These are phyloP conservation scores for Diploptera punctata DNA, from an alignment of 2,888 invertebrate genomes.

Conservation along the genomic window DNA sequence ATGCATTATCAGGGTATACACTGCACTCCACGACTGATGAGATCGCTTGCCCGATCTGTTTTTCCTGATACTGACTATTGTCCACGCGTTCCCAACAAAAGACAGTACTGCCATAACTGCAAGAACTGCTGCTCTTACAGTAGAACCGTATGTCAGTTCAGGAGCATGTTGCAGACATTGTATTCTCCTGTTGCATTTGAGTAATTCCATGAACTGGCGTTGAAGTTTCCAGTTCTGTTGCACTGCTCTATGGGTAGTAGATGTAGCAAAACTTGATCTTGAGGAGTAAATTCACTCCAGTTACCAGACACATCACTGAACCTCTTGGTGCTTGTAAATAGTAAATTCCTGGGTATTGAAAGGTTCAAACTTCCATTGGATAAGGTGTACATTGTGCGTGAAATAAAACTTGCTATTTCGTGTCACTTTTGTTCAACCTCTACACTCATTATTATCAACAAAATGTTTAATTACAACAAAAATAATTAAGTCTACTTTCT, in stretches of 20 bases:
- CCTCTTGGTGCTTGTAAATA: neutral
- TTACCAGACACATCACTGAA: neutral
- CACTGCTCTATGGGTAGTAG: constrained; percentile 20
- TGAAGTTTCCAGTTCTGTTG: constrained; percentile 1
- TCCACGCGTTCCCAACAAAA: constrained; percentile 75
- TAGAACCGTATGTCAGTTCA: constrained; percentile 64
- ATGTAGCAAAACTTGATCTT: neutral
- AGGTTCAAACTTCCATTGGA: neutral
- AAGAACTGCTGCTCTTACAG: constrained; percentile 71
- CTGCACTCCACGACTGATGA: constrained; percentile 71
- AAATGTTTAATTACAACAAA: too few relatives aligned
- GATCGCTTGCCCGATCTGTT: constrained; percentile 42
- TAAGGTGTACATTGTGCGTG: too few relatives aligned
- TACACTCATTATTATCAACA: too few relatives aligned
- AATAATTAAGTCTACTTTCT: too few relatives aligned
- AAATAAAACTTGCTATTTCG: too few relatives aligned
- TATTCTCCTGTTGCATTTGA: constrained; percentile 8
- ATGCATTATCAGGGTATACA: constrained; percentile 80
- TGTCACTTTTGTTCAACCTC: too few relatives aligned
- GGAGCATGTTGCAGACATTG: constrained; percentile 69
- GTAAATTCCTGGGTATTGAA: neutral
- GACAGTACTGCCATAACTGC: constrained; percentile 75
- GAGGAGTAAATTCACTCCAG: neutral
- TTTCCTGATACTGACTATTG: constrained; percentile 71
- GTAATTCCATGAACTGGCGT: constrained; percentile 14